Base-by-base conservation (phyloP, 2,113 vertebrate genomes). In the Anser brachyrhynchus region DNA sequence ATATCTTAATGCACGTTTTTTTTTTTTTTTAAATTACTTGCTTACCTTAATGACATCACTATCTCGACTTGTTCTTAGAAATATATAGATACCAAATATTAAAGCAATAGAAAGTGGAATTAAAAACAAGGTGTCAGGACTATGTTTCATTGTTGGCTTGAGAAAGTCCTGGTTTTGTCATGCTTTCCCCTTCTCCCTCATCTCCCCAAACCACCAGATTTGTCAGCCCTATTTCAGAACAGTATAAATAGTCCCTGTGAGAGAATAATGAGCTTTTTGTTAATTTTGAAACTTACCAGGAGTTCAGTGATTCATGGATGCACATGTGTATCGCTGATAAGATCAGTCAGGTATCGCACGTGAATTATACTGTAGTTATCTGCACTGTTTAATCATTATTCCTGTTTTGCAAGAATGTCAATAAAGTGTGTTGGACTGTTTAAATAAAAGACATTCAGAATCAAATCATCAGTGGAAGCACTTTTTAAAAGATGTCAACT, bases 401-500 rank as follows among this genome's bases (percentile, higher is more conserved):
- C 80, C 74, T 87, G 49, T 97, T 97, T 96, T 96, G 78, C 87
- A 90, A 94, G 90, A 94, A 92, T 98, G 97, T 93, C 96, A 97
- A 94, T 96, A 95, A 96, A 94, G 96, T 84, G 35, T 91, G 87
- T 89, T 80, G 59, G 28, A 89, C 74, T 89, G 39, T 96, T 97
- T 97, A 97, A 97, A 96, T 84, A 91, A 97, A 97, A 97, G 61
- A 55, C 94, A 85, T 96, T 97, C 93, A 95, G 91, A 98, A 96
- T 76, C 54, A 96, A 97, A 96, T 95, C 65, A 93, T 98, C 92
- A 93, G 84, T 16, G 54, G 88, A 96, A 97, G 64, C 17, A 35
- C 31, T 14, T 97, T 97, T 97, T 69, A 97, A 97, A 97, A 98
- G 77, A 93, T 97, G 96, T 95, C 97, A 97, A 51, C 86, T 96